Evolutionary conservation across 2,113 vertebrate species (phyloP).

Genomic region (Podocnemis expansa): DNA sequence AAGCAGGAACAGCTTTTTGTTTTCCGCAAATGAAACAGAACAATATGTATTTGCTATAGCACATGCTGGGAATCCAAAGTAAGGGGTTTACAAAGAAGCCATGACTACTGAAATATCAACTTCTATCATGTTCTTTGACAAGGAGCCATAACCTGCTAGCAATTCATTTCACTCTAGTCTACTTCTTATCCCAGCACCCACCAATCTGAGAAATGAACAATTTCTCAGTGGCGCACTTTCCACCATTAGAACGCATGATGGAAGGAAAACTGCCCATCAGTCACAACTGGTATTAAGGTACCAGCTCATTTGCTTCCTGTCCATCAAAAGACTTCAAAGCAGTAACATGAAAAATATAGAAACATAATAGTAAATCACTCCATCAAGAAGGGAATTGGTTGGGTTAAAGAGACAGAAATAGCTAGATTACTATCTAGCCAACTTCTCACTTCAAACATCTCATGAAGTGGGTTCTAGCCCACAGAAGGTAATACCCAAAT

Average conservation of each 20-base stretch:
- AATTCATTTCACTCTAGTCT: not conserved
- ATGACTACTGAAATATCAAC: not conserved
- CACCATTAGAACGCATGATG: fast-evolving
- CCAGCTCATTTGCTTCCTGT: fast-evolving
- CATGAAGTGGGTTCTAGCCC: too few relatives aligned
- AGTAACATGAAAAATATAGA: not conserved
- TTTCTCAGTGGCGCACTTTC: not conserved
- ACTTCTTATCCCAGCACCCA: conserved; percentile 15
- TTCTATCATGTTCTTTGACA: not conserved
- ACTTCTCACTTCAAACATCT: too few relatives aligned
- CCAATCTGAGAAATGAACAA: fast-evolving
- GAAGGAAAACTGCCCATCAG: not conserved
- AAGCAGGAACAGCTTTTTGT: conserved; percentile 26
- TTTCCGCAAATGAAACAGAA: not conserved
- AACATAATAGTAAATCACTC: not conserved
- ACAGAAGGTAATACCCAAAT: too few relatives aligned
- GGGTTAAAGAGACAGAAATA: not conserved
- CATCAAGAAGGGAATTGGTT: not conserved
- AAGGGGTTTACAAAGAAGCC: conserved; percentile 2
- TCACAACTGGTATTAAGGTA: not conserved
- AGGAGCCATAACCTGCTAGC: not conserved
- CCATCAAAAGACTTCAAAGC: not conserved
- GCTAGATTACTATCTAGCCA: not conserved
- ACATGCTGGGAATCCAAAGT: conserved; percentile 24
- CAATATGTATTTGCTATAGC: conserved; percentile 17